phyloP scores from a whole-genome alignment of 2,888 invertebrate species.

The Cataglyphis altisquamis region DNA sequence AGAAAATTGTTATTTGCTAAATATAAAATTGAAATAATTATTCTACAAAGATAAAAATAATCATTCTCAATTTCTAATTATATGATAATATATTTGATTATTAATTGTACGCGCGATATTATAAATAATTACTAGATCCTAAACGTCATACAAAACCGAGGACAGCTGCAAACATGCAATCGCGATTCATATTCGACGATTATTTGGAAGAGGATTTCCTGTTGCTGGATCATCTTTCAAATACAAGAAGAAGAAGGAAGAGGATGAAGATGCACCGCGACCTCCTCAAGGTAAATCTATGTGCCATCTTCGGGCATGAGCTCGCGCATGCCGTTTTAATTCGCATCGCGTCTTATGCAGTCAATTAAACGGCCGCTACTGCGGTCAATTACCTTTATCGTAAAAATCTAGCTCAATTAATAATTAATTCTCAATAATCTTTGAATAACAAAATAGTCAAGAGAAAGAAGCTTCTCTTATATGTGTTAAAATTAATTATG shows the following conservation, averaged over 20 bases:
- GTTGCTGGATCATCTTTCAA: constrained; percentile 57
- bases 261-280: constrained; percentile 45
- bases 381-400: not conserved
- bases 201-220: constrained; percentile 49
- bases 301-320: constrained; percentile 37
- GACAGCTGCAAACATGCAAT: not conserved
- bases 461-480: not conserved
- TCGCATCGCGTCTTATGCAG: not conserved
- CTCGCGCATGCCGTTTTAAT: constrained; percentile 10
- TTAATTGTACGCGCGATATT: not conserved
- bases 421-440: not conserved
- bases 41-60: not conserved
- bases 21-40: not conserved
- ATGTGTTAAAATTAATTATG: not conserved
- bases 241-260: constrained; percentile 23
- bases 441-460: not conserved
- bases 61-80: not conserved
- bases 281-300: constrained; percentile 62
- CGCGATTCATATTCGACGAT: constrained; percentile 11
- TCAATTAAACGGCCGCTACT: not conserved
- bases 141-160: not conserved
- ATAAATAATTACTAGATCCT: not conserved
- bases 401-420: not conserved
- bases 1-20: not conserved
- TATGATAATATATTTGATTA: constrained; percentile 6